These are phyloP conservation scores for Panopea generosa DNA, from an alignment of 2,888 invertebrate species.

Conservation along the genomic window DNA sequence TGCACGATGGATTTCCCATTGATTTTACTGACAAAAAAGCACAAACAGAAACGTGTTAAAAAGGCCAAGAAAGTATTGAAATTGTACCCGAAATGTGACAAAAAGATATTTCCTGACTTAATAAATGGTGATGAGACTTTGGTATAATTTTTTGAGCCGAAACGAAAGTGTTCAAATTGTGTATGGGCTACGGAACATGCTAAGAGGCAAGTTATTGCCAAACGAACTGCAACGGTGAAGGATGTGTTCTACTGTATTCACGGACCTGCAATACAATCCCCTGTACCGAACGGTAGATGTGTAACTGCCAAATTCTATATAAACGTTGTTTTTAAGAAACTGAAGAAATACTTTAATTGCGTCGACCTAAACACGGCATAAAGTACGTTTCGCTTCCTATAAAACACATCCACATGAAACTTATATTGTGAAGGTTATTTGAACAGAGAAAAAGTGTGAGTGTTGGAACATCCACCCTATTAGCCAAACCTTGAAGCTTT, in stretches of 20 bases:
- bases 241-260: constrained; percentile 1
- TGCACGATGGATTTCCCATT: too few species aligned
- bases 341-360: constrained; percentile 15
- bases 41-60: too few species aligned
- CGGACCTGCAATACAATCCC: background rate
- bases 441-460: background rate
- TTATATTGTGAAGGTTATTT: constrained; percentile 1
- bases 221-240: background rate
- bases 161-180: too few species aligned
- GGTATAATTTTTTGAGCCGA: too few species aligned
- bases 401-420: constrained; percentile 18
- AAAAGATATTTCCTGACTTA: too few species aligned
- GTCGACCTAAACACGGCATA: constrained; percentile 1
- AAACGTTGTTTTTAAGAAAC: background rate
- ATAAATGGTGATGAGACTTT: too few species aligned
- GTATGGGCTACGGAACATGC: constrained; percentile 7
- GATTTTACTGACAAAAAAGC: too few species aligned
- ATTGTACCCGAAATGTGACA: too few species aligned
- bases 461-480: background rate
- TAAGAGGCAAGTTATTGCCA: too few species aligned
- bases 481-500: background rate
- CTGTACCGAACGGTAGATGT: constrained; percentile 3
- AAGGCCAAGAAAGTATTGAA: too few species aligned
- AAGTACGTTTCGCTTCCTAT: background rate
- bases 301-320: constrained; percentile 14